Percentiles rank a stretch among this genome's conserved stretches.
Evolutionary conservation across 2,888 invertebrate genomes (phyloP).

Genomic region (Athalia rosae): DNA sequence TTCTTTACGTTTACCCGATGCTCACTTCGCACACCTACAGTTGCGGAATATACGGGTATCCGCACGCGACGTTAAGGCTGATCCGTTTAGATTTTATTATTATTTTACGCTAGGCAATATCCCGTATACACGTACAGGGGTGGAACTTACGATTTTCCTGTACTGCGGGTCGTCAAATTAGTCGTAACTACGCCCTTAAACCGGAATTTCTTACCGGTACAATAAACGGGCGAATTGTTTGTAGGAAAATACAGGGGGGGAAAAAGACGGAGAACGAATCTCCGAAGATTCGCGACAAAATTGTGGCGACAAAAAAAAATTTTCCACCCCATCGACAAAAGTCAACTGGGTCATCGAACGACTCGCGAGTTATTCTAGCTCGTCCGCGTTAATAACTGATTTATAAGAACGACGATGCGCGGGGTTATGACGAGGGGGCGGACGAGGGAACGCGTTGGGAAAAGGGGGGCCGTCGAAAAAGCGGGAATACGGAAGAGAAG

Average conservation of each 20-base stretch:
- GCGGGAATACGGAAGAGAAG: background rate
- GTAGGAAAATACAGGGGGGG: too few species aligned
- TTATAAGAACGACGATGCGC: too few species aligned
- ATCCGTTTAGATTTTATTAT: constrained; percentile 71
- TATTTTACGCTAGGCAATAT: constrained; percentile 71
- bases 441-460: too few species aligned
- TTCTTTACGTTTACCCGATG: too few species aligned
- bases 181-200: constrained; percentile 66
- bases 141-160: constrained; percentile 9
- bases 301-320: too few species aligned
- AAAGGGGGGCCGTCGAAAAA: background rate
- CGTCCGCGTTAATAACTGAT: background rate
- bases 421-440: too few species aligned
- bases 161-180: constrained; percentile 69
- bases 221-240: background rate
- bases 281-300: background rate
- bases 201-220: constrained; percentile 62
- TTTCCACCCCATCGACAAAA: too few species aligned
- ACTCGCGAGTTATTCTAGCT: too few species aligned
- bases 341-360: too few species aligned
- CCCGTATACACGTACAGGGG: constrained; percentile 58
- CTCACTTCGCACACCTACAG: too few species aligned
- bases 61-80: background rate
- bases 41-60: too few species aligned
- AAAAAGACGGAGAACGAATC: too few species aligned